Conservation (phyloP, 2,888 invertebrate species). For the Leptinotarsa tumamoca region DNA sequence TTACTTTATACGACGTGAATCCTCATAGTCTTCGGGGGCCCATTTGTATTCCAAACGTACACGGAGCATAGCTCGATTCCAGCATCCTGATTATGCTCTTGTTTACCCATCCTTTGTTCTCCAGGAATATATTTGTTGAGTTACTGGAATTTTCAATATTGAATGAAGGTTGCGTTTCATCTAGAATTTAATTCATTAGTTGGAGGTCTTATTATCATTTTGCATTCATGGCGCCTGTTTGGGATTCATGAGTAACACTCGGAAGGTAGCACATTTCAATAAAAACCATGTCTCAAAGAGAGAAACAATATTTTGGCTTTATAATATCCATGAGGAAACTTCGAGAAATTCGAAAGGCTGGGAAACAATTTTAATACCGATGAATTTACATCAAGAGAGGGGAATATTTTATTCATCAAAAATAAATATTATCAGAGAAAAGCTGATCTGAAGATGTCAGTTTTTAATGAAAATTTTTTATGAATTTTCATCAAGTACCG, state of each 20-base stretch:
- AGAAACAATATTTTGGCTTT: not conserved
- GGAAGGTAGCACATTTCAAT: too few relatives aligned
- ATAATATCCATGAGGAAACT: too few relatives aligned
- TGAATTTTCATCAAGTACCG: too few relatives aligned
- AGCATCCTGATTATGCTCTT: conserved; percentile 15
- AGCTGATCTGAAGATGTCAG: too few relatives aligned
- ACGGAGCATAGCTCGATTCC: not conserved
- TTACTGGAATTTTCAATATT: conserved; percentile 6
- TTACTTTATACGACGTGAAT: conserved; percentile 14
- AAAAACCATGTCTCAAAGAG: not conserved
- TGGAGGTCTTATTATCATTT: not conserved
- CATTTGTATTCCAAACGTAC: conserved; percentile 15
- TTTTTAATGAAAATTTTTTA: too few relatives aligned
- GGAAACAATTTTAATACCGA: too few relatives aligned
- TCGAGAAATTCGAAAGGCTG: too few relatives aligned
- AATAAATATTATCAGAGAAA: too few relatives aligned
- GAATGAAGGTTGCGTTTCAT: not conserved
- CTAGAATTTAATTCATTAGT: conserved; percentile 1
- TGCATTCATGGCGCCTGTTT: not conserved
- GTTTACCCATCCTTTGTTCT: conserved; percentile 14
- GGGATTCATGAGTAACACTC: not conserved
- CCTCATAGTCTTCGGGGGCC: not conserved
- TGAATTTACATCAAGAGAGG: too few relatives aligned
- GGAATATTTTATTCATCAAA: too few relatives aligned
- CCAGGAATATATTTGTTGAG: not conserved